Evolutionary conservation across 2,797 vertebrate genomes (phyloP), one percentile per base, ranked within the genome.

Genomic region (Sebastes cheni): DNA sequence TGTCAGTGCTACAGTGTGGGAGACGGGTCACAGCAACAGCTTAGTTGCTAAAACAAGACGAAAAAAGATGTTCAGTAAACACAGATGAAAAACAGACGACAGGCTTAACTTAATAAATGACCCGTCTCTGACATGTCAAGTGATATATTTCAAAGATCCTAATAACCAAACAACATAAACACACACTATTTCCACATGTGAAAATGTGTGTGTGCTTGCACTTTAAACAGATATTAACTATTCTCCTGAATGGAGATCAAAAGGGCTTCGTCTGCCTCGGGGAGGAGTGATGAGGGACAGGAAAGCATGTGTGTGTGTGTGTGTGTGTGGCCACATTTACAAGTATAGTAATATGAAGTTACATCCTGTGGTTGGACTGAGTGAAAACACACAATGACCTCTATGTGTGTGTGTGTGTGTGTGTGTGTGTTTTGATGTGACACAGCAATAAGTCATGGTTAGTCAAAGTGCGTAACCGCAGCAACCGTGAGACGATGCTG

Each of bases 211-310:
- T 50, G 70, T 72, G 55, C 3, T 46, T 81, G 25, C 71, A 78
- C 79, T 89, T 87, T 67, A 88, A 83, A 89, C 78, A 79, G 81
- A 87, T n/a, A 67, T 84, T 67, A 73, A 82, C 29, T 67, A 55
- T 79, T 82, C 65, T 77, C 72, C 34, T 86, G 68, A 52, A 84
- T 55, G 54, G 42, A 88, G 71, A 89, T 89, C 81, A 89, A 91
- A 89, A 89, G 66, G 20, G 22, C 83, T 81, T 80, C 27, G 58
- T 74, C 66, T 64, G 74, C 30, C 68, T 46, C 54, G 25, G 9
- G 11, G 70, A 77, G 30, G 30, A 77, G 58, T 20, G 20, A 67
- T 55, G 54, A 78, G 23, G 12, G 20, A 62, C 29, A 61, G 39
- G 46, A 64, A 62, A 39, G 34, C 50, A 16, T 42, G 22, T 50